A percentile compares a stretch with the other conserved stretches of the same genome.
Conservation (phyloP, 2,113 vertebrate genomes). For the Steatornis caripensis region DNA sequence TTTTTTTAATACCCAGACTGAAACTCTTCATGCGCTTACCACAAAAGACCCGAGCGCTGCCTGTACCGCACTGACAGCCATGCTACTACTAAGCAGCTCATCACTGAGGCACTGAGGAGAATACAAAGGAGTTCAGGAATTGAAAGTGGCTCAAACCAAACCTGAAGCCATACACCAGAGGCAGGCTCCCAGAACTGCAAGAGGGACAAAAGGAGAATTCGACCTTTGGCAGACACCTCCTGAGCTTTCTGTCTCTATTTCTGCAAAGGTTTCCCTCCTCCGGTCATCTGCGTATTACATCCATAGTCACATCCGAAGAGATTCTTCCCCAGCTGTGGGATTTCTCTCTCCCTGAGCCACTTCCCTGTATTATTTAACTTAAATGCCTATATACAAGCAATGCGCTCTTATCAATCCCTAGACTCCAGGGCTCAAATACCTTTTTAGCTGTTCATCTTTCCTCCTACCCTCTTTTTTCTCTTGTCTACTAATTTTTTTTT, state of each 20-base stretch:
- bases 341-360: background rate
- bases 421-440: background rate
- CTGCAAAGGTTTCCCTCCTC: background rate
- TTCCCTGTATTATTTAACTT: background rate
- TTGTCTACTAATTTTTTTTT: background rate
- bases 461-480: background rate
- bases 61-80: rapidly evolving
- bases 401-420: background rate
- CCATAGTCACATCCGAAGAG: rapidly evolving
- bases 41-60: background rate
- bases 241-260: background rate
- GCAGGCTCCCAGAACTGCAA: background rate
- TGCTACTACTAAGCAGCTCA: rapidly evolving
- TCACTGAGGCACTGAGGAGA: background rate
- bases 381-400: background rate
- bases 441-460: background rate
- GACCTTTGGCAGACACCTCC: background rate
- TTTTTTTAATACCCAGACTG: background rate
- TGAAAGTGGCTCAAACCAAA: background rate
- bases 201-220: background rate
- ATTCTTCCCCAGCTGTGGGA: background rate
- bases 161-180: background rate
- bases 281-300: background rate
- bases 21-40: background rate
- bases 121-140: background rate